phyloP scores from a whole-genome alignment of 2,797 vertebrate genomes.

The Rallus crepitans region DNA sequence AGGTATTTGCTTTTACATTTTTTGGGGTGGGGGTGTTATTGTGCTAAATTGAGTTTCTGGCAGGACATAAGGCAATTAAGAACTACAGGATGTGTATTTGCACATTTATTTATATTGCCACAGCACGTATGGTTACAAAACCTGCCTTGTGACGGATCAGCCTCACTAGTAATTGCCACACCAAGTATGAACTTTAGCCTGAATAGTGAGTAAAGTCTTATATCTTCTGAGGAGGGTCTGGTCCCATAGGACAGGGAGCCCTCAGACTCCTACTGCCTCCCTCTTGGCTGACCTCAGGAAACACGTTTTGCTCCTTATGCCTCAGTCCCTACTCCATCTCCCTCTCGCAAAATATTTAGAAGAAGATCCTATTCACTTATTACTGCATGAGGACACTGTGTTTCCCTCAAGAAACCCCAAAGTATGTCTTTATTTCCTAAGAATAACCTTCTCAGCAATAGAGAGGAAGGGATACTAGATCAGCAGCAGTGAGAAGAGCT shows the following conservation, averaged over 20 bases:
- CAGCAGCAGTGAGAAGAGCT: not conserved
- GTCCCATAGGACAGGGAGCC: not conserved
- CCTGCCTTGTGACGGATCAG: not conserved
- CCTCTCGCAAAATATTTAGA: slow-evolving; percentile 45
- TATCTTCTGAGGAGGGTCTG: not conserved
- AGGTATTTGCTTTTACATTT: not conserved
- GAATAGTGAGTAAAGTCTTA: not conserved
- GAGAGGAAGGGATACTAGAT: not conserved
- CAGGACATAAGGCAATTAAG: not conserved
- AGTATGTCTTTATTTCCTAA: slow-evolving; percentile 33
- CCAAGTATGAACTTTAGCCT: not conserved
- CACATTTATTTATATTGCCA: not conserved
- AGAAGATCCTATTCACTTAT: slow-evolving; percentile 21
- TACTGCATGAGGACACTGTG: slow-evolving; percentile 23
- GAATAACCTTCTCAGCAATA: slow-evolving; percentile 10
- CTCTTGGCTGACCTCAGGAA: not conserved
- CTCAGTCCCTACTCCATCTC: not conserved
- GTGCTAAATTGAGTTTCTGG: not conserved
- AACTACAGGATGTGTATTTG: not conserved
- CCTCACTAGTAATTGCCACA: not conserved
- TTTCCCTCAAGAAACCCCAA: slow-evolving; percentile 35
- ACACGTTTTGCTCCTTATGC: not conserved
- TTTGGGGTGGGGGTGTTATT: not conserved
- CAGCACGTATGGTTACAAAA: not conserved
- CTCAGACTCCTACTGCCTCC: not conserved